Conservation (phyloP, 1,140 invertebrate genomes). For the Drosophila orosa region DNA sequence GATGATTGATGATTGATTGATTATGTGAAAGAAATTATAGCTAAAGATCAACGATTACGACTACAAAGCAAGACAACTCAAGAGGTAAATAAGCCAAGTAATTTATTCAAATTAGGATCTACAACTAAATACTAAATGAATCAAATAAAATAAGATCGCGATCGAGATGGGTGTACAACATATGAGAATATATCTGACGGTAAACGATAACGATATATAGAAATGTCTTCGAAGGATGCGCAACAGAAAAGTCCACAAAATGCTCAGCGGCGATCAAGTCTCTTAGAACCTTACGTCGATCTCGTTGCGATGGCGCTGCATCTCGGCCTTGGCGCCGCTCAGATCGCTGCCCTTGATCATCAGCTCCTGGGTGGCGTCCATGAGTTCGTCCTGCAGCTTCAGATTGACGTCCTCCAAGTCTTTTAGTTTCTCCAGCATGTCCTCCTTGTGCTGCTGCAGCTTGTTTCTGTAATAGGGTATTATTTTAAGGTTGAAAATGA, state of each 20-base stretch:
- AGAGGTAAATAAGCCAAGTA: constrained; percentile 47
- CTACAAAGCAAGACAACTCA: constrained; percentile 26
- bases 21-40: constrained; percentile 36
- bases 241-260: constrained; percentile 52
- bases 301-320: constrained; percentile 85
- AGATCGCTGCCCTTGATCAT: constrained; percentile 85
- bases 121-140: constrained; percentile 53
- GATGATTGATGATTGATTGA: constrained; percentile 40
- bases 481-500: background rate
- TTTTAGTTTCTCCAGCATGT: constrained; percentile 85
- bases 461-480: constrained; percentile 64
- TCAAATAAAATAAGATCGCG: constrained; percentile 48
- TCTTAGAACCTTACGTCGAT: constrained; percentile 84
- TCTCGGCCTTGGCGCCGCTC: constrained; percentile 84
- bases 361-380: constrained; percentile 85
- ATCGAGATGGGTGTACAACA: constrained; percentile 56
- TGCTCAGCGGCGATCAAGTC: constrained; percentile 32
- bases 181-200: constrained; percentile 65
- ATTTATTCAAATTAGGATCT: constrained; percentile 52
- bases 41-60: constrained; percentile 13
- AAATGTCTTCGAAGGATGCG: constrained; percentile 78
- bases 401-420: constrained; percentile 85
- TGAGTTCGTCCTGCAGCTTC: constrained; percentile 85
- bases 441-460: constrained; percentile 83
- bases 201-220: constrained; percentile 72